Base-by-base conservation (phyloP, 2,797 vertebrate genomes). In the Cottoperca gobio region DNA sequence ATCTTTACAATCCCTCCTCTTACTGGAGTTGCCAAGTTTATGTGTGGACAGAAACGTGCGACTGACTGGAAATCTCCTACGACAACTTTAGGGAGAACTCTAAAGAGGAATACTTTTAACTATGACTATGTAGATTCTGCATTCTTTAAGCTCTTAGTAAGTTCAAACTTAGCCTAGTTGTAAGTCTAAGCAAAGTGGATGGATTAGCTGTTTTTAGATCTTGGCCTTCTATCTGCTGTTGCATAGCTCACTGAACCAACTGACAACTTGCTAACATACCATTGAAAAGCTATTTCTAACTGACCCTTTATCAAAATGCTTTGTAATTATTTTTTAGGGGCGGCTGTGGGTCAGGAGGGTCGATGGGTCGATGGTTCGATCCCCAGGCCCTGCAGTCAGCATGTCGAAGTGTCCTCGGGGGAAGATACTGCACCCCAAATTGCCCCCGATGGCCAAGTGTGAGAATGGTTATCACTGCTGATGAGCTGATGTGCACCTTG, bases 1-100 rank as follows among this genome's bases (percentile, higher is more conserved):
- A 39, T 59, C 17, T 63, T 40, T 67, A 65, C 79, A 78, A 66
- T 66, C 50, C 73, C 21, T 21, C 23, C 57, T 64, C 37, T n/a
- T 31, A 54, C n/a, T 45, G 11, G 42, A 53, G 24, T 46, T 55
- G 16, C 35, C 19, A 19, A 19, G 60, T 31, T 8, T 58, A 42
- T 26, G 45, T 7, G 26, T 45, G 5, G 9, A 62, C 35, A 45
- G 12, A 45, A 61, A 42, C 5, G 4, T 6, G 8, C 43, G 37
- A 49, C 26, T 37, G 37, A 21, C 35, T 76, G 26, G 17, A 48
- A 57, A 55, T 55, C 8, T 50, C 26, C 21, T 23, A 49, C 21
- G 10, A 21, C 31, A 24, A 26, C 24, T 26, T 24, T 26, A 31
- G 31, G 31, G 31, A n/a, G n/a, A n/a, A 37, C 13, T 37, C 19